Conservation (phyloP, 2,888 invertebrate genomes). For the Odontomyia ornata region DNA sequence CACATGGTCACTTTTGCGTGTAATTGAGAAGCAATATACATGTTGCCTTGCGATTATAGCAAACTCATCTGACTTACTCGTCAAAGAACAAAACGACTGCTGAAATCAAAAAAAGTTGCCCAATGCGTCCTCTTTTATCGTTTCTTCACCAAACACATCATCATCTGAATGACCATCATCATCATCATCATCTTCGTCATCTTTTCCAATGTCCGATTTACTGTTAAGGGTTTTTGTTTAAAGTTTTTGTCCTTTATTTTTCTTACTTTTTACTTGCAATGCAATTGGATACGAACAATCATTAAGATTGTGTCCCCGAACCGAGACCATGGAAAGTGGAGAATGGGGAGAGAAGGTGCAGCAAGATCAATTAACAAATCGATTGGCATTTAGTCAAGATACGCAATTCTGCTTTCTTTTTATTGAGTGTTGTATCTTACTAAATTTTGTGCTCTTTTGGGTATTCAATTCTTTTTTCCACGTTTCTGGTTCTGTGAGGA, state of each 20-base stretch:
- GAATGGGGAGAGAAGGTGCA: no score
- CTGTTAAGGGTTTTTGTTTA: neutral
- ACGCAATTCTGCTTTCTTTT: neutral
- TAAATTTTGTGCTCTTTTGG: no score
- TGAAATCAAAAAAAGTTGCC: neutral
- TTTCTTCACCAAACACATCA: neutral
- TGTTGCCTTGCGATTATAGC: neutral
- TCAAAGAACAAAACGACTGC: neutral
- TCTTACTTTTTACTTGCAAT: neutral
- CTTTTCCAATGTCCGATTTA: neutral
- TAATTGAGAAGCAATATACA: neutral
- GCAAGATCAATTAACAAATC: slow-evolving; percentile 10
- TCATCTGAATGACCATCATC: neutral
- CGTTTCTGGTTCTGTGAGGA: no score
- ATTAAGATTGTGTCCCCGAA: neutral
- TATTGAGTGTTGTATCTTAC: neutral
- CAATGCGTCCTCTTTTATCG: neutral
- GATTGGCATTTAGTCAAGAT: neutral
- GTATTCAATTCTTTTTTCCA: no score
- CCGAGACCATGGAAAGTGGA: neutral
- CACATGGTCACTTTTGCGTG: neutral
- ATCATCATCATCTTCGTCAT: neutral
- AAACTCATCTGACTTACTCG: neutral
- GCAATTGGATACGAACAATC: neutral
- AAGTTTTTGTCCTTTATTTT: no score